Conservation (phyloP, 2,797 vertebrate species). For the Caiman crocodilus region DNA sequence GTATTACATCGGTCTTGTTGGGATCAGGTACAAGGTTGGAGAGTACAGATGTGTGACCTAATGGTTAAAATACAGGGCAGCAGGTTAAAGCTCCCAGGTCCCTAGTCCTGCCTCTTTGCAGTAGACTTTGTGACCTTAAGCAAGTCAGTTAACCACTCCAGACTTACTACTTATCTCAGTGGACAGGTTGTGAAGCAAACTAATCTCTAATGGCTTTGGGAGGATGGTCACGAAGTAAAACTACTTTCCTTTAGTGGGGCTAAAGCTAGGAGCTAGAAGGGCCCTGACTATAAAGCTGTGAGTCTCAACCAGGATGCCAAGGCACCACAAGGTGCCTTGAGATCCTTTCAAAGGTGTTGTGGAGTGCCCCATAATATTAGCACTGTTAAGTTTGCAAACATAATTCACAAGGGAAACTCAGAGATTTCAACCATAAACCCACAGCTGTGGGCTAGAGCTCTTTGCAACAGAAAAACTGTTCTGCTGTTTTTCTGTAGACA, state of each 20-base stretch:
- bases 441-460: too few species aligned
- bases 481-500: too few species aligned
- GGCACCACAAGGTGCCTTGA: neutral
- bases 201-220: neutral
- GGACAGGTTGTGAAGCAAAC: neutral
- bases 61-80: neutral
- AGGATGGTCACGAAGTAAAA: neutral
- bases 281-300: neutral
- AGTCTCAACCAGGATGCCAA: too few species aligned
- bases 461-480: too few species aligned
- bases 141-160: neutral
- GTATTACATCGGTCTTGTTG: neutral
- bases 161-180: neutral
- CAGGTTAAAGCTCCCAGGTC: neutral
- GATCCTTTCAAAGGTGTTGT: too few species aligned
- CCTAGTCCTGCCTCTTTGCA: neutral
- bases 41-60: neutral
- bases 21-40: neutral
- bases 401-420: too few species aligned
- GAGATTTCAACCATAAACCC: too few species aligned
- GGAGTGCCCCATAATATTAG: too few species aligned
- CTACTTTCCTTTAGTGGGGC: neutral
- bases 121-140: neutral
- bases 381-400: too few species aligned
- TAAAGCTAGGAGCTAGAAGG: neutral